Base-by-base conservation (phyloP, 2,113 vertebrate species). In the Charadrius vociferus region DNA sequence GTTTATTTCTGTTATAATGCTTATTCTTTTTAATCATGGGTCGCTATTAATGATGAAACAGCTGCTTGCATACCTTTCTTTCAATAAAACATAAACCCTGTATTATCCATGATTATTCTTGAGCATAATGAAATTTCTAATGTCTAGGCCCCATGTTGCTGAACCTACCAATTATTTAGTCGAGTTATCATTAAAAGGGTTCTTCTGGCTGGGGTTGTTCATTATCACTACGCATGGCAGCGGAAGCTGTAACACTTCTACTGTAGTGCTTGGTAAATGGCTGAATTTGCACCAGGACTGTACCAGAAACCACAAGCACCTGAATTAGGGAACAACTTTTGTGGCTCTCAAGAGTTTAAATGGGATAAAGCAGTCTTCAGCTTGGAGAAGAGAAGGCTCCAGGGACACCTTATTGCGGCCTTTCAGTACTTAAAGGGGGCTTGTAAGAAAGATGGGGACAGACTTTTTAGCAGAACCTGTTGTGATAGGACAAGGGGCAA, bases 21-120 rank as follows among this genome's bases (percentile, higher is more conserved):
- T 72, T 88, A 70, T 68, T 89, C 4, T 32, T 93, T 97, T 88
- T 86, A 65, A 92, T 89, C 62, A 91, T 92, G 20, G 34, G 34
- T 53, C 9, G 24, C 20, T 82, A 49, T 71, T 56, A 91, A 37
- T 3, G 7, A 55, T 61, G n/a, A 80, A 93, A 81, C 66, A 97
- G 75, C 80, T 96, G 41, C 19, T 85, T 89, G 45, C 45, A 66
- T 68, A 26, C 3, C 91, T 90, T 62, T 45, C 24, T 88, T 87
- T 86, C 49, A 86, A 16, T 72, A 68, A 88, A 65, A 10, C 3
- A 3, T 65, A 88, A 81, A 88, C 3, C 9, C 20, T 72, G 24
- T 53, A 63, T 71, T 87, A 70, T 59, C 75, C 22, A 78, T 63
- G 45, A 7, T 87, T 80, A 58, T 91, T 80, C n/a, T 80, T 85